Evolutionary conservation across 2,888 invertebrate genomes (phyloP), one percentile per base, ranked within the genome.

Genomic region (Alviniconcha strummeri): DNA sequence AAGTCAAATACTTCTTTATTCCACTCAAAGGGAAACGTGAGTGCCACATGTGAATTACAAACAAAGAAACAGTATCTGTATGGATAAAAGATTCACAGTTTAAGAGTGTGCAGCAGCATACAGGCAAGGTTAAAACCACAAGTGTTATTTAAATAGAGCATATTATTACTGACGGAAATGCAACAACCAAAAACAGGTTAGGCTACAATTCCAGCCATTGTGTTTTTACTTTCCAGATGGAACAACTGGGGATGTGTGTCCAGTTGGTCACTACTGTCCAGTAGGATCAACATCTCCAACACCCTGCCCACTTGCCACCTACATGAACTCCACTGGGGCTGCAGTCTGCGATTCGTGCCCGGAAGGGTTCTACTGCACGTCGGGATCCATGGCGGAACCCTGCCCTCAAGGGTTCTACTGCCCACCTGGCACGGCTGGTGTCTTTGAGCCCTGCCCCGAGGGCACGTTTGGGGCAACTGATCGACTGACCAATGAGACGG

Each of bases 341-440:
- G 85, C 88, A 0, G 84, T 74, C 5, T 93, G 92, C 80, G 85
- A 90, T 84, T 85, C 84, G 19, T 93, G 93, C 83, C 92, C 92
- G 19, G 86, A 88, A 78, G 92, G 93, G 4, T 91, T 88, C 86
- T 90, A 89, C 86, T 93, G 92, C 84, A 90, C 88, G 11, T 89
- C 90, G 67, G 89, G 91, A 0, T 88, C 88, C 79, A 82, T 86
- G 5, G 90, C 90, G 67, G 91, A 91, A 60, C 90, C 91, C 9
- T 93, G 93, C 83, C 92, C 92, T 0, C 92, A 92, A 84, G 93
- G 93, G 8, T 90, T 74, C 72, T 84, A 84, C 80, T 90, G 90
- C 75, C 90, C 91, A 7, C 81, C 84, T 56, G 91, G 90, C 9
- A 92, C 92, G 9, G 92, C 91, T 8, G 85, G 87, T 36, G 87